Evolutionary conservation across 2,113 vertebrate genomes (phyloP).

Genomic region (Nansenia antarctica): DNA sequence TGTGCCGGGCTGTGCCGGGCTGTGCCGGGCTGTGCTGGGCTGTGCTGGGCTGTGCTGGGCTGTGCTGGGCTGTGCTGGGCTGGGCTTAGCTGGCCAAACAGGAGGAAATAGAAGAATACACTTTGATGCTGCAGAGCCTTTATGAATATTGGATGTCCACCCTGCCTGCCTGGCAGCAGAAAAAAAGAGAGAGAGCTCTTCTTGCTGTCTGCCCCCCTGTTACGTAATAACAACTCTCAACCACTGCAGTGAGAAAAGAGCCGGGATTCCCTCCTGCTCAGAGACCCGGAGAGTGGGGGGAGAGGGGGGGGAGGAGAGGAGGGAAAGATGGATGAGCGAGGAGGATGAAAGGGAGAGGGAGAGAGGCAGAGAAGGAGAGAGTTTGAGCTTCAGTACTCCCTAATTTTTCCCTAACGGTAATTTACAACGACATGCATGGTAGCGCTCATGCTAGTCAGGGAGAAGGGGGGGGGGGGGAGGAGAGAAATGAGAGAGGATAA

Average conservation of each 20-base stretch:
- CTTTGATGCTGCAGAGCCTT: slow-evolving; percentile 59
- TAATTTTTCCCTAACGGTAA: no score
- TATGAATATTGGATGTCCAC: slow-evolving; percentile 67
- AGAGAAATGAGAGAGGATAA: no score
- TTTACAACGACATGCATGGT: no score
- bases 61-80: background rate
- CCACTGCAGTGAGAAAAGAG: slow-evolving; percentile 64
- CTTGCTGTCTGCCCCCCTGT: slow-evolving; percentile 53
- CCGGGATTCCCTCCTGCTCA: slow-evolving; percentile 73
- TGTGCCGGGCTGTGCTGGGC: background rate
- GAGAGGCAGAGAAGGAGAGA: background rate
- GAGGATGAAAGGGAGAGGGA: no score
- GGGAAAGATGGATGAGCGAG: background rate
- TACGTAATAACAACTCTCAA: slow-evolving; percentile 65
- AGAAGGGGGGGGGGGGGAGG: no score
- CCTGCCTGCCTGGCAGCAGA: slow-evolving; percentile 46
- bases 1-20: background rate
- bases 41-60: background rate
- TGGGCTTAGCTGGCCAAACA: slow-evolving; percentile 4
- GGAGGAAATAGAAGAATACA: slow-evolving; percentile 35
- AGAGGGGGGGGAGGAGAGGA: background rate
- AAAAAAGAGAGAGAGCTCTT: slow-evolving; percentile 33
- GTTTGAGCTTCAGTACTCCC: no score
- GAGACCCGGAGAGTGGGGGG: slow-evolving; percentile 13
- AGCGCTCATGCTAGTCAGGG: no score